phyloP scores from a whole-genome alignment of 2,113 vertebrate species.

The Pelobates fuscus region DNA sequence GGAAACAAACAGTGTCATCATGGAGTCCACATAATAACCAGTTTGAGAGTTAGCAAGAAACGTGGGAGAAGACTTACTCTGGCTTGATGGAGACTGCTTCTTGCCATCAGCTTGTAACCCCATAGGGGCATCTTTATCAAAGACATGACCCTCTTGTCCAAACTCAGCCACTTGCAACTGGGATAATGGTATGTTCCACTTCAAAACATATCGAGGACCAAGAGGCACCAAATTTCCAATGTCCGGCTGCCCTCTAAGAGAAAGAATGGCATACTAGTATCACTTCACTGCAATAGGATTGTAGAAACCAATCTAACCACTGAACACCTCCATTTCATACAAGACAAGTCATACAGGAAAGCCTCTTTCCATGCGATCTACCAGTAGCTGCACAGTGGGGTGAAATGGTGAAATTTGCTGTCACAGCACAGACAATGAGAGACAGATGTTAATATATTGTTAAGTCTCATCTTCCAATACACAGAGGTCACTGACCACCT shows the following conservation, averaged over 20 bases:
- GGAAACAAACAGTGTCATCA: not conserved
- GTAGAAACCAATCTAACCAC: no score
- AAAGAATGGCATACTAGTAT: no score
- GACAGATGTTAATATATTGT: no score
- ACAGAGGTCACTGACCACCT: no score
- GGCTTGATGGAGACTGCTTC: slow-evolving; percentile 55
- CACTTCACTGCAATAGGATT: no score
- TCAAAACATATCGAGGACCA: slow-evolving; percentile 90
- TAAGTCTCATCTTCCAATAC: no score
- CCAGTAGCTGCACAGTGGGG: no score
- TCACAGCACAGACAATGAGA: no score
- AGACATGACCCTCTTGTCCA: slow-evolving; percentile 77
- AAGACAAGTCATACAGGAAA: no score
- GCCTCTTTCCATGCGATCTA: no score
- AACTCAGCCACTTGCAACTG: slow-evolving; percentile 92
- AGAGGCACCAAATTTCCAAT: slow-evolving; percentile 91
- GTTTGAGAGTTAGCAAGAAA: not conserved
- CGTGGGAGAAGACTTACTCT: slow-evolving; percentile 24
- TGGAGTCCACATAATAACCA: not conserved
- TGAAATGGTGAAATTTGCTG: no score
- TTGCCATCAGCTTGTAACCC: slow-evolving; percentile 72
- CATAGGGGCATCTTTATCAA: slow-evolving; percentile 74
- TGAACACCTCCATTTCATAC: no score
- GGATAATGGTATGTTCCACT: slow-evolving; percentile 88
- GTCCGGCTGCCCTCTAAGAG: slow-evolving; percentile 75